A percentile compares a stretch with the other conserved stretches of the same genome.
Evolutionary conservation across 2,797 vertebrate genomes (phyloP).

Genomic region (Phaenicophaeus curvirostris): DNA sequence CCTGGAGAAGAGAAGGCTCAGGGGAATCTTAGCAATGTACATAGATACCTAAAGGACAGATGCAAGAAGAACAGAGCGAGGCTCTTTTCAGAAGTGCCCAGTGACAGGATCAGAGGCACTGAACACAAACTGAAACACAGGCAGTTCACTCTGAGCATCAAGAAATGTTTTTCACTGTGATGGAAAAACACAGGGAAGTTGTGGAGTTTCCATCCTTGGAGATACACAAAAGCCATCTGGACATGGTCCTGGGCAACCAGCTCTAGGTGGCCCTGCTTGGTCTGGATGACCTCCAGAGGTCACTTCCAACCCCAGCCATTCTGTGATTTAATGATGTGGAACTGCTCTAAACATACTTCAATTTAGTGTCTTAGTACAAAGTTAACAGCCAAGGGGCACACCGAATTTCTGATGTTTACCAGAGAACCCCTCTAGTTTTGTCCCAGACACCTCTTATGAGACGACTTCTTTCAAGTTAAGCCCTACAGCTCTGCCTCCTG

Average conservation of each 20-base stretch:
- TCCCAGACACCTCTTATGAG: not conserved
- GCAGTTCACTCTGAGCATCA: not conserved
- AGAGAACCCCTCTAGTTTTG: not conserved
- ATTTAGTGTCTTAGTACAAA: not conserved
- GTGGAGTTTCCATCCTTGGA: not conserved
- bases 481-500: not conserved
- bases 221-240: not conserved
- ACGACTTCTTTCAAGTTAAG: not conserved
- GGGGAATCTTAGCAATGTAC: too few species aligned
- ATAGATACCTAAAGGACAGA: not conserved
- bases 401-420: not conserved
- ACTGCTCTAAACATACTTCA: not conserved
- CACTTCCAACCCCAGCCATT: not conserved
- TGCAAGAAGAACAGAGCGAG: not conserved
- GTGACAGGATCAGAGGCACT: not conserved
- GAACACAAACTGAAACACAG: too few species aligned
- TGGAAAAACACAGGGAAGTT: not conserved
- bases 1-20: not conserved
- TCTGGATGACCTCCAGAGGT: not conserved
- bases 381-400: not conserved
- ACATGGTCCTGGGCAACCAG: rapidly evolving
- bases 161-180: not conserved
- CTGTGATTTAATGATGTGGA: not conserved
- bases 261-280: not conserved
- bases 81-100: not conserved